Base-by-base conservation (phyloP, 2,797 vertebrate genomes). In the Cygnus olor region DNA sequence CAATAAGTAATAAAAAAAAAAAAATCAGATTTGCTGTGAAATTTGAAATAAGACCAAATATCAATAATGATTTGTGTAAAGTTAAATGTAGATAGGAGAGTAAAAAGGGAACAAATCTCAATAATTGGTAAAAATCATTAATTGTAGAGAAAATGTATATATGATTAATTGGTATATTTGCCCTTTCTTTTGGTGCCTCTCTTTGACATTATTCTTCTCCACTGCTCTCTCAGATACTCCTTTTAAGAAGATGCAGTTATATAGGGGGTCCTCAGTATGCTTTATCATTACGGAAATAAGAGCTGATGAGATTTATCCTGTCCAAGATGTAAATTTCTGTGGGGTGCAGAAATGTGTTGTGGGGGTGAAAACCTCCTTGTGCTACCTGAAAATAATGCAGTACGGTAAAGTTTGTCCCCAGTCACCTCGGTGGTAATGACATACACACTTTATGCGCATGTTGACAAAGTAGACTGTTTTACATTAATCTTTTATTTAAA, bases 21-120 rank as follows among this genome's bases (percentile, higher is more conserved):
- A 87, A 80, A 76, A 68, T 93, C 24, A 78, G 85, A 96, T 96
- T 95, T 96, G 49, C 74, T 92, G 57, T 92, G 73, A 94, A 94
- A 92, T 87, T 87, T 90, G 36, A 49, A 95, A 64, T 58, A 84
- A 94, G 83, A 91, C 28, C 14, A 90, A 92, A 96, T 87, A 89
- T 87, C 53, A 97, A n/a, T 84, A 92, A 94, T 84, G n/a, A 44
- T 95, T 94, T 95, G 4, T 79, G 92, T 86, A 34, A 89, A 92
- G n/a, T 79, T 81, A 94, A 89, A 94, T 74, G 38, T 64, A 91
- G 79, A 85, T 22, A 91, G 86, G 24, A 91, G 54, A 36, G 13
- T 64, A 76, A 96, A 96, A 95, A 89, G 53, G n/a, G 72, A 34
- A 44, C 74, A 56, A 85, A 69, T 25, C 80, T 94, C 80, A 93